These are phyloP conservation scores for Caenorhabditis angaria DNA, from an alignment of 2,888 invertebrate species.

Conservation along the genomic window DNA sequence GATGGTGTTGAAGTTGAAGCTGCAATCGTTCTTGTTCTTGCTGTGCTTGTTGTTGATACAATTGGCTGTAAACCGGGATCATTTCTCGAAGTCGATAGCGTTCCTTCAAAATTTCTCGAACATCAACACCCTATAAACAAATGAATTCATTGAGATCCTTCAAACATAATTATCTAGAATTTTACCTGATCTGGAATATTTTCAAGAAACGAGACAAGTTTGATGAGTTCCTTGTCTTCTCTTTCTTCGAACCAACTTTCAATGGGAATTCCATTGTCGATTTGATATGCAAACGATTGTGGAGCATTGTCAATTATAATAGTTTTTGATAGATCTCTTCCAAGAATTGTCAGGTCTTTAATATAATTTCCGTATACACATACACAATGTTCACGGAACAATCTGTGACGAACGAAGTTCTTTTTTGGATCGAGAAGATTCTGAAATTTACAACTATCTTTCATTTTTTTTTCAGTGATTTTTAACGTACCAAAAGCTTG, in stretches of 20 bases:
- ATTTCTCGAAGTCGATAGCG: slow-evolving; percentile 89
- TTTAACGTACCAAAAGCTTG: slow-evolving; percentile 78
- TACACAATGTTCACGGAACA: slow-evolving; percentile 94
- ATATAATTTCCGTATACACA: slow-evolving; percentile 95
- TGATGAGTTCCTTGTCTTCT: slow-evolving; percentile 87
- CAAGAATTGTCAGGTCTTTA: slow-evolving; percentile 90
- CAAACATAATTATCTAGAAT: too few relatives aligned
- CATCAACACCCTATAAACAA: slow-evolving; percentile 81
- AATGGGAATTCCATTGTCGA: slow-evolving; percentile 95
- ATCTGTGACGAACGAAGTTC: slow-evolving; percentile 85
- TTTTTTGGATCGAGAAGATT: slow-evolving; percentile 89
- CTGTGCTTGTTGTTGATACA: slow-evolving; percentile 5
- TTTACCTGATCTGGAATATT: slow-evolving; percentile 36
- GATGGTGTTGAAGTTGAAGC: slow-evolving; percentile 25
- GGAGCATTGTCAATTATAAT: slow-evolving; percentile 89
- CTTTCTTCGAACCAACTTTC: slow-evolving; percentile 95
- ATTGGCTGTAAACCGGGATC: slow-evolving; percentile 76
- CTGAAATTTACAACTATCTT: slow-evolving; percentile 21
- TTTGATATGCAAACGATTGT: slow-evolving; percentile 88
- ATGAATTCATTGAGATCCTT: background rate
- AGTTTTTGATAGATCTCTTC: slow-evolving; percentile 87
- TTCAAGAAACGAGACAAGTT: slow-evolving; percentile 89
- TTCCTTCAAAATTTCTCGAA: slow-evolving; percentile 88
- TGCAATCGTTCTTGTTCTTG: slow-evolving; percentile 3
- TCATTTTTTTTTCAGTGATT: slow-evolving; percentile 6